Evolutionary conservation across 1,140 invertebrate species (phyloP).

Genomic region (Apis florea): DNA sequence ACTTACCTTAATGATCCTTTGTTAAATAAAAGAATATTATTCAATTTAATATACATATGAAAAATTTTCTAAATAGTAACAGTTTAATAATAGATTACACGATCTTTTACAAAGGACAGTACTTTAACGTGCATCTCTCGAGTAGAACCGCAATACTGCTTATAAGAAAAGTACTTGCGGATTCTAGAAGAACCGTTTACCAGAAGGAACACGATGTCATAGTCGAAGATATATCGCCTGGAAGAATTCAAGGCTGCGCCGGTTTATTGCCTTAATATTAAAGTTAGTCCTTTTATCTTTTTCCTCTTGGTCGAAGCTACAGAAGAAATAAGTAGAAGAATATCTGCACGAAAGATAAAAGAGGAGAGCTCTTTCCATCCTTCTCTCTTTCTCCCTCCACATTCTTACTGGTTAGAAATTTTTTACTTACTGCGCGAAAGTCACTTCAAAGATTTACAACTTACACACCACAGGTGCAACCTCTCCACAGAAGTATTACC

Average conservation of each 20-base stretch:
- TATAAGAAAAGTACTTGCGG: not conserved
- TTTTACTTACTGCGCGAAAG: slow-evolving; percentile 19
- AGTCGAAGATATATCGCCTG: slow-evolving; percentile 51
- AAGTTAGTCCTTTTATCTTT: slow-evolving; percentile 64
- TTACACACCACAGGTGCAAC: not conserved
- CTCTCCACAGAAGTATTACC: slow-evolving; percentile 7
- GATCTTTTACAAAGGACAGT: not conserved
- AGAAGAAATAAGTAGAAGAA: slow-evolving; percentile 24
- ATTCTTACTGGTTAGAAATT: not conserved
- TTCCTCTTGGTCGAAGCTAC: slow-evolving; percentile 2
- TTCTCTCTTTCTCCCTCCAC: not conserved
- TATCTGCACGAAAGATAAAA: not conserved
- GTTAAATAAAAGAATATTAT: too few relatives aligned
- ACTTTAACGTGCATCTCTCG: too few relatives aligned
- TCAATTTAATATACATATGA: not conserved
- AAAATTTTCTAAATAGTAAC: not conserved
- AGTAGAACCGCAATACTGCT: not conserved
- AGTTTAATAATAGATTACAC: not conserved
- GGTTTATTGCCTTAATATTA: slow-evolving; percentile 72
- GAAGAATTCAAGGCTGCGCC: slow-evolving; percentile 53
- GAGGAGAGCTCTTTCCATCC: not conserved
- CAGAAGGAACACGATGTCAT: slow-evolving; percentile 42
- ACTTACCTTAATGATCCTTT: too few relatives aligned
- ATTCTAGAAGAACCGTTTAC: slow-evolving; percentile 8
- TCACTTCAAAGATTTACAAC: slow-evolving; percentile 48